A percentile compares a stretch with the other conserved stretches of the same genome.
These are phyloP conservation scores for Dermatemys mawii DNA, from an alignment of 2,113 vertebrate genomes.

Conservation along the genomic window DNA sequence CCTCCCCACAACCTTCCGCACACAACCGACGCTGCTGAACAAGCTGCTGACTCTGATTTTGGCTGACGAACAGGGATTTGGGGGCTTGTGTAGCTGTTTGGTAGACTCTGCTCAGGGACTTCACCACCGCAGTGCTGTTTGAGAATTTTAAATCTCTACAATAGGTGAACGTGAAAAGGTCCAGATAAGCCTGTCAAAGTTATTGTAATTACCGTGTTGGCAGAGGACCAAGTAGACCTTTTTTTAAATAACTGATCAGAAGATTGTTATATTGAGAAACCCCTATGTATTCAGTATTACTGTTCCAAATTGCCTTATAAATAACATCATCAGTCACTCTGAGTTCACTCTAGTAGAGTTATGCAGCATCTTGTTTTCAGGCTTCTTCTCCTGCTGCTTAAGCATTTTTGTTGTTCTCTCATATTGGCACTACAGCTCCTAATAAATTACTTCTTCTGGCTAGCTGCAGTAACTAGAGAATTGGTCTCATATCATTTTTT, in stretches of 20 bases:
- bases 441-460: accelerated
- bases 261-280: not conserved
- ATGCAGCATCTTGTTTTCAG: not conserved
- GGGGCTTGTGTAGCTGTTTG: not conserved
- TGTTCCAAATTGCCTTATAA: not conserved
- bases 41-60: not conserved
- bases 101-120: accelerated
- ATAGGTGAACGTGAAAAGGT: not conserved
- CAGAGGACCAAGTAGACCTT: not conserved
- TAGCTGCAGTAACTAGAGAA: not conserved
- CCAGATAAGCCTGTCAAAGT: not conserved
- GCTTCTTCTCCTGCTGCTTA: too few species aligned
- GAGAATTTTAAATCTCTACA: not conserved
- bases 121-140: accelerated
- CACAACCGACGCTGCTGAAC: not conserved
- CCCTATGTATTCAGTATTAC: not conserved
- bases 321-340: not conserved
- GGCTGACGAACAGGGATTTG: not conserved
- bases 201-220: not conserved
- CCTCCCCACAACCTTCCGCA: not conserved
- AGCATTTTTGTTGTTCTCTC: not conserved
- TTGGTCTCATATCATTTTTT: not conserved
- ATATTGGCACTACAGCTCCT: not conserved
- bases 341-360: not conserved
- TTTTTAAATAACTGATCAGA: not conserved